Evolutionary conservation across 2,113 vertebrate species (phyloP).

Genomic region (Struthidea cinerea): DNA sequence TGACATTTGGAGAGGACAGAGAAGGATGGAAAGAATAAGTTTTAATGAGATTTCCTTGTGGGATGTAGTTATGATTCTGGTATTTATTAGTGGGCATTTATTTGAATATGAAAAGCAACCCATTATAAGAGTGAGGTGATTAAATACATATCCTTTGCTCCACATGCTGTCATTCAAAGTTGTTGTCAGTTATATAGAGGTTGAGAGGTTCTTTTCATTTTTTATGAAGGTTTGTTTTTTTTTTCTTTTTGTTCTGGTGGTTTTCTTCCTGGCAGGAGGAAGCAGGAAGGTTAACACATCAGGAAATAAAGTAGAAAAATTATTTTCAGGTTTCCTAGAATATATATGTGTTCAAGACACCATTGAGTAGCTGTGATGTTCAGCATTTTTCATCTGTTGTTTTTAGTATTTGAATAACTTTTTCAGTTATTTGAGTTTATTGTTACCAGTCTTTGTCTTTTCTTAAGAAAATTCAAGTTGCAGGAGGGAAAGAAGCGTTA

Average conservation of each 20-base stretch:
- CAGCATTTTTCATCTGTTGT: neutral
- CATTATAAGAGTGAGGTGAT: neutral
- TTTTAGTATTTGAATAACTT: neutral
- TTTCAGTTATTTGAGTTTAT: neutral
- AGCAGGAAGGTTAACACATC: neutral
- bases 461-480: neutral
- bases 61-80: slow-evolving; percentile 21
- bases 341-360: neutral
- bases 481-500: neutral
- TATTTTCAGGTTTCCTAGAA: neutral
- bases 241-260: neutral
- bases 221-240: rapidly evolving
- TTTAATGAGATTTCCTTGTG: slow-evolving; percentile 52
- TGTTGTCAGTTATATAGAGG: neutral
- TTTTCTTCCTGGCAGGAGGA: neutral
- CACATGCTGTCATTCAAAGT: slow-evolving; percentile 3
- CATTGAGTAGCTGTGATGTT: neutral
- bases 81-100: slow-evolving; percentile 49
- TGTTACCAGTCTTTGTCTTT: neutral
- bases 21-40: neutral
- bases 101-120: slow-evolving; percentile 37
- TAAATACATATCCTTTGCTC: slow-evolving; percentile 22
- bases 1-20: slow-evolving; percentile 16
- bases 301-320: neutral
- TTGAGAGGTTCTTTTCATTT: neutral